These are phyloP conservation scores for Eupithecia abbreviata DNA, from an alignment of 2,888 invertebrate genomes.

Conservation along the genomic window DNA sequence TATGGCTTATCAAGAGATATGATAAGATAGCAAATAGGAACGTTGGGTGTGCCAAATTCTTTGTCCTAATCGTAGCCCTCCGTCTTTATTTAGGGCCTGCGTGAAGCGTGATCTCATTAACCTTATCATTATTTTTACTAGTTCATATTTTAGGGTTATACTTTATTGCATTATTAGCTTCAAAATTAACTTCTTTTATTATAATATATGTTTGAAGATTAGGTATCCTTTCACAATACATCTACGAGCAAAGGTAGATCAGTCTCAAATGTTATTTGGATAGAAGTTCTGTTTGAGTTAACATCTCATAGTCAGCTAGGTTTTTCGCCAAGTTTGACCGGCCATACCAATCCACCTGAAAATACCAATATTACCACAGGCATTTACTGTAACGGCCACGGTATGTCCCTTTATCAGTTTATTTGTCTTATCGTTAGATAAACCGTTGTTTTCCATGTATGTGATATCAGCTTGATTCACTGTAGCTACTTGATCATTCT, in stretches of 20 bases:
- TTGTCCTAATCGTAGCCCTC: conserved; percentile 74
- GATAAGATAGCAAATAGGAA: conserved; percentile 82
- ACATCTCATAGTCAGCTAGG: not conserved
- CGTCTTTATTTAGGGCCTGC: conserved; percentile 50
- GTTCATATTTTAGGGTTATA: not conserved
- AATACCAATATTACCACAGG: not conserved
- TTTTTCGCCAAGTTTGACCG: not conserved
- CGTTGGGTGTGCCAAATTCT: conserved; percentile 83
- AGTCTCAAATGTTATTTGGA: not conserved
- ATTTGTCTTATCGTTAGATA: conserved; percentile 53
- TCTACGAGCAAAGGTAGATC: not conserved
- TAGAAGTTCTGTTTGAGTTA: not conserved
- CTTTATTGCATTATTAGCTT: not conserved
- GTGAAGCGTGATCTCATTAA: conserved; percentile 35
- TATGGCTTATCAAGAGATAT: conserved; percentile 75
- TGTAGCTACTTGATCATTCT: conserved; percentile 29
- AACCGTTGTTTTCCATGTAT: conserved; percentile 48
- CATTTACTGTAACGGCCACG: conserved; percentile 2
- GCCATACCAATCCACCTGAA: not conserved
- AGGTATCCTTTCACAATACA: not conserved
- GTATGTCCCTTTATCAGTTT: conserved; percentile 15
- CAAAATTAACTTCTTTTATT: too few relatives aligned
- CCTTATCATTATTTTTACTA: not conserved
- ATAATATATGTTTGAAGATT: not conserved
- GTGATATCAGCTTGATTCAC: conserved; percentile 40